A percentile compares a stretch with the other conserved stretches of the same genome.
Evolutionary conservation across 2,113 vertebrate species (phyloP).

Genomic region (Mola mola): DNA sequence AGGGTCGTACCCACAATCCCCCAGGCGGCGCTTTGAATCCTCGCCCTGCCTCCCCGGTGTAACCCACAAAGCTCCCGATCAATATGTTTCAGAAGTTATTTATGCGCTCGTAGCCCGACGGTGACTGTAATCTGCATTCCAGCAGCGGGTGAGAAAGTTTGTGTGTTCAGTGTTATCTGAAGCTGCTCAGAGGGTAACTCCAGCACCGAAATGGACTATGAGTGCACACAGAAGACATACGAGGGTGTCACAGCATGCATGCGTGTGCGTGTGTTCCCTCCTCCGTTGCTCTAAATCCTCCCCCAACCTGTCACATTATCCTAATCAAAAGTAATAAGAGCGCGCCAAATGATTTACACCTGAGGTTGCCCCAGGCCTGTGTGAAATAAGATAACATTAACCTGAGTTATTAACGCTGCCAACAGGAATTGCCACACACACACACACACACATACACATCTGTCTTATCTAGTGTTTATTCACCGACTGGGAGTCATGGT

Average conservation of each 20-base stretch:
- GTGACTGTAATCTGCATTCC: slow-evolving; percentile 12
- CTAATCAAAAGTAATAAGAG: slow-evolving; percentile 80
- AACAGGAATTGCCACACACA: slow-evolving; percentile 38
- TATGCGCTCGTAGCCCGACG: background rate
- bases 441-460: slow-evolving; percentile 31
- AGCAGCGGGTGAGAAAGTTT: slow-evolving; percentile 19
- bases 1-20: slow-evolving; percentile 40
- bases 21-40: slow-evolving; percentile 27
- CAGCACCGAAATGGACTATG: background rate
- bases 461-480: slow-evolving; percentile 54
- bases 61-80: slow-evolving; percentile 17
- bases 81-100: slow-evolving; percentile 17
- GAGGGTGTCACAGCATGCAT: slow-evolving; percentile 18
- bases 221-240: background rate
- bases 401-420: slow-evolving; percentile 75
- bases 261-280: slow-evolving; percentile 7
- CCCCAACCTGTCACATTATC: slow-evolving; percentile 71
- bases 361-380: slow-evolving; percentile 58
- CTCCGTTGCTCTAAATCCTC: slow-evolving; percentile 55
- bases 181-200: slow-evolving; percentile 11
- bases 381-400: slow-evolving; percentile 79
- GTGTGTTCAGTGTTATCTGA: slow-evolving; percentile 15
- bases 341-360: slow-evolving; percentile 70
- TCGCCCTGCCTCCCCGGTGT: background rate
- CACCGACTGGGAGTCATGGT: slow-evolving; percentile 54